phyloP scores from a whole-genome alignment of 2,113 vertebrate species.

The Hemiprocne comata region DNA sequence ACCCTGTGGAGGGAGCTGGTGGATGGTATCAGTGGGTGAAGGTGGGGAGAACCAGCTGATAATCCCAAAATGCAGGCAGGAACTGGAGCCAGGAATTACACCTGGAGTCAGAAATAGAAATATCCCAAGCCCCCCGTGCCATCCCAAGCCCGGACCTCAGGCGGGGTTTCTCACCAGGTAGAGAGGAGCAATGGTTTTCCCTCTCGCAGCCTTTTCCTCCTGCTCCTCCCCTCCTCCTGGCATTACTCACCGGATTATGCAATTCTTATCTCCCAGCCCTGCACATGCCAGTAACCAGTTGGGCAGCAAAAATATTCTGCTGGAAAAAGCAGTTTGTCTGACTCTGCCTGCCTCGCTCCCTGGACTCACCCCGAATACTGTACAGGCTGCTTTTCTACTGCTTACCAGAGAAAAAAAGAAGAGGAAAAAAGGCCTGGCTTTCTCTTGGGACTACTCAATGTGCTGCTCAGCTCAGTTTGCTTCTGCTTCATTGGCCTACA shows the following conservation, averaged over 20 bases:
- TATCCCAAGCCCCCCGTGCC: neutral
- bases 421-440: neutral
- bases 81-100: neutral
- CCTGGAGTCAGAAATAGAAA: neutral
- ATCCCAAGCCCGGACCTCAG: accelerated
- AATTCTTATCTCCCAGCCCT: neutral
- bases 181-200: neutral
- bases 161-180: accelerated
- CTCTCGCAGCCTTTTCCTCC: neutral
- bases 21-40: neutral
- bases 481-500: conserved; percentile 38
- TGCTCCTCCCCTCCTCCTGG: neutral
- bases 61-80: neutral
- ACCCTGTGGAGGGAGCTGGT: neutral
- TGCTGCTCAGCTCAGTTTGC: neutral
- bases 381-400: neutral
- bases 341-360: neutral
- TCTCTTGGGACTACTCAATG: neutral
- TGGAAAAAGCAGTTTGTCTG: neutral
- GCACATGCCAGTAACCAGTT: neutral
- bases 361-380: neutral
- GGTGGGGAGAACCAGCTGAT: accelerated
- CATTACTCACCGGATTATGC: neutral
- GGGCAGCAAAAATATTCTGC: neutral
- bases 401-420: neutral